Percentiles rank a stretch among this genome's conserved stretches.
Conservation (phyloP, 2,113 vertebrate genomes). For the Andinoacara biseriatus region DNA sequence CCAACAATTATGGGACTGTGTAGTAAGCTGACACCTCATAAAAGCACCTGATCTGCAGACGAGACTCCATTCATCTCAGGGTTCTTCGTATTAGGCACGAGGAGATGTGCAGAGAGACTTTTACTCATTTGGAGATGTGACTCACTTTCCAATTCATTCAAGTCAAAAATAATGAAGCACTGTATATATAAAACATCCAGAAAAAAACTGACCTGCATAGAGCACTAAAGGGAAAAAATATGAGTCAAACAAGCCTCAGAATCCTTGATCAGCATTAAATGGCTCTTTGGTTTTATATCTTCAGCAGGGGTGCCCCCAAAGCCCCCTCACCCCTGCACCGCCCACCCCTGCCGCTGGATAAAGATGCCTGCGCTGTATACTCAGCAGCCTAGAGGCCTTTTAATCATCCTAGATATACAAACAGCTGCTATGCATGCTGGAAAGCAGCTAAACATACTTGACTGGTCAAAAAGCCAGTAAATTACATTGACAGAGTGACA, state of each 20-base stretch:
- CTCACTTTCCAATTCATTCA: slow-evolving; percentile 69
- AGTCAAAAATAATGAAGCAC: slow-evolving; percentile 74
- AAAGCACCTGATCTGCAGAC: slow-evolving; percentile 72
- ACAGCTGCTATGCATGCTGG: slow-evolving; percentile 66
- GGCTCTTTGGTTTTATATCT: slow-evolving; percentile 70
- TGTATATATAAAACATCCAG: slow-evolving; percentile 44
- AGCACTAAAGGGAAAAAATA: slow-evolving; percentile 28
- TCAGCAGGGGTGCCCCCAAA: slow-evolving; percentile 21
- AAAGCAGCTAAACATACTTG: slow-evolving; percentile 86
- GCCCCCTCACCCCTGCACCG: neutral
- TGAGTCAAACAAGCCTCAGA: slow-evolving; percentile 59
- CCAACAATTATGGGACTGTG: slow-evolving; percentile 71
- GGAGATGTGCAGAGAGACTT: slow-evolving; percentile 60
- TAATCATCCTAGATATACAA: slow-evolving; percentile 67
- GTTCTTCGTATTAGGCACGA: slow-evolving; percentile 66
- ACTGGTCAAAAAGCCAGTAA: slow-evolving; percentile 93
- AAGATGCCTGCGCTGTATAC: slow-evolving; percentile 46
- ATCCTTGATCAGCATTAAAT: slow-evolving; percentile 72
- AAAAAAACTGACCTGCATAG: slow-evolving; percentile 47
- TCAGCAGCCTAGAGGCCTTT: slow-evolving; percentile 58
- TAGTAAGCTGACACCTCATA: slow-evolving; percentile 68
- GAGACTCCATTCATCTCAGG: slow-evolving; percentile 63
- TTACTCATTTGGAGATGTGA: slow-evolving; percentile 66
- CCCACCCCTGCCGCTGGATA: slow-evolving; percentile 46
- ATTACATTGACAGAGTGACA: slow-evolving; percentile 94